These are phyloP conservation scores for Rhinopomastus cyanomelas DNA, from an alignment of 2,113 vertebrate species.

Conservation along the genomic window DNA sequence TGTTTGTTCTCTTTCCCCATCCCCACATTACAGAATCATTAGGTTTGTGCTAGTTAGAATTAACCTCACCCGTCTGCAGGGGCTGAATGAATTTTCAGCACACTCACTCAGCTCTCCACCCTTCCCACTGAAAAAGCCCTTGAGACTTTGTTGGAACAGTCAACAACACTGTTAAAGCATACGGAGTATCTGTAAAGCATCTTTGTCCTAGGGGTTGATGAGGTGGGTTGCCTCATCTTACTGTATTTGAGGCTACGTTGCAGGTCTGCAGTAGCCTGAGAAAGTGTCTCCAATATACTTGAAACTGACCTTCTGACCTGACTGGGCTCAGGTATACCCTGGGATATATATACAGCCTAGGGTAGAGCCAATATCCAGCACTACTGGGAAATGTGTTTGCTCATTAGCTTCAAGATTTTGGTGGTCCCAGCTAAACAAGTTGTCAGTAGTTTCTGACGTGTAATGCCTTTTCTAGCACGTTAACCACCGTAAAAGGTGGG, in stretches of 20 bases:
- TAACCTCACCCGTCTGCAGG: slow-evolving; percentile 15
- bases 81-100: slow-evolving; percentile 6
- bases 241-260: not conserved
- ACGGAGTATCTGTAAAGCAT: slow-evolving; percentile 4
- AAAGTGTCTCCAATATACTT: not conserved
- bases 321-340: not conserved
- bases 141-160: not conserved
- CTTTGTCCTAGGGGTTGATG: not conserved
- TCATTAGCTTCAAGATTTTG: not conserved
- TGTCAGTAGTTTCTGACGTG: not conserved
- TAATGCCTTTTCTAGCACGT: not conserved
- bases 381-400: not conserved
- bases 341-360: not conserved
- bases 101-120: not conserved
- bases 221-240: not conserved
- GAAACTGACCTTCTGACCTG: not conserved
- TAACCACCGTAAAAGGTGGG: not conserved
- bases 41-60: not conserved
- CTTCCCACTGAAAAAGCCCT: not conserved
- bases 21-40: no score
- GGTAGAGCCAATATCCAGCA: not conserved
- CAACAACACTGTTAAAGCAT: not conserved
- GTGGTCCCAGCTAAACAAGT: not conserved
- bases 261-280: not conserved
- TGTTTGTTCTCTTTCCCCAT: not conserved